Evolutionary conservation across 1,140 invertebrate species (phyloP).

Genomic region (Atta texana): DNA sequence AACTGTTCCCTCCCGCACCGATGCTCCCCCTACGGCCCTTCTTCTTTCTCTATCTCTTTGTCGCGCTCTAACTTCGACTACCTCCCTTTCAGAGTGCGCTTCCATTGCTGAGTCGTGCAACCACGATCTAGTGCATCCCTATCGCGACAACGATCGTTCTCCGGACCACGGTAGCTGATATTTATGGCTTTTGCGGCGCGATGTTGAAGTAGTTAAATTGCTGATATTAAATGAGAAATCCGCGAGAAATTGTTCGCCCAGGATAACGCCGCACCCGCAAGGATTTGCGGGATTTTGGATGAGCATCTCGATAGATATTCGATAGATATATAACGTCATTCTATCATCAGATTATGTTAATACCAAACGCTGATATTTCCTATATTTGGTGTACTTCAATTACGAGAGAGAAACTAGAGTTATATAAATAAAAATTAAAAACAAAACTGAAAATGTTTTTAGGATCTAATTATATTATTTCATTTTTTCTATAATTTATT

Average conservation of each 20-base stretch:
- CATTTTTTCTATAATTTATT: neutral
- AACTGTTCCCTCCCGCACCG: constrained; percentile 35
- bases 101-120: constrained; percentile 77
- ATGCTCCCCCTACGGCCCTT: constrained; percentile 20
- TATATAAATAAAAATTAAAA: neutral
- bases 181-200: constrained; percentile 80
- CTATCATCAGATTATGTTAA: constrained; percentile 23
- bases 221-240: constrained; percentile 84
- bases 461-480: neutral
- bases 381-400: neutral
- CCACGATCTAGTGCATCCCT: constrained; percentile 83
- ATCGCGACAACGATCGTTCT: constrained; percentile 83
- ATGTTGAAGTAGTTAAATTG: constrained; percentile 84
- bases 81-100: constrained; percentile 58
- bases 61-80: constrained; percentile 51
- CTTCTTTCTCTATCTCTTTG: constrained; percentile 65
- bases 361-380: neutral
- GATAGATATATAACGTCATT: constrained; percentile 1
- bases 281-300: constrained; percentile 51
- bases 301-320: constrained; percentile 36
- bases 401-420: neutral
- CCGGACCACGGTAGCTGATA: constrained; percentile 80
- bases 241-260: constrained; percentile 74
- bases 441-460: neutral
- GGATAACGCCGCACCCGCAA: constrained; percentile 62